Percentiles rank a stretch among this genome's conserved stretches.
Evolutionary conservation across 2,797 vertebrate species (phyloP).

Genomic region (Kryptolebias ocellatus): DNA sequence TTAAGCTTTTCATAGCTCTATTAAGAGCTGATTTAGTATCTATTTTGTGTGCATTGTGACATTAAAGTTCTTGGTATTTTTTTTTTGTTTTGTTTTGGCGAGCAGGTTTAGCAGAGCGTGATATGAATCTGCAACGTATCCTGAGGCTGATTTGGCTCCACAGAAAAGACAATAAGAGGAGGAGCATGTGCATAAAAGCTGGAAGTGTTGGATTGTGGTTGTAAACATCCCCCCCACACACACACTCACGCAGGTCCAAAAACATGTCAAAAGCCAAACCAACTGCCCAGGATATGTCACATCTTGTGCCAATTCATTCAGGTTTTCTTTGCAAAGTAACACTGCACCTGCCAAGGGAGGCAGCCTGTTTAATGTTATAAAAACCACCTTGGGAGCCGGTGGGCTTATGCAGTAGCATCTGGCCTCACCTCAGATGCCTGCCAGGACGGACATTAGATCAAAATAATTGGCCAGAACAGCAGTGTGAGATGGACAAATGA

Average conservation of each 20-base stretch:
- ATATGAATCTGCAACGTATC: conserved; percentile 2
- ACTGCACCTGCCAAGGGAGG: conserved; percentile 36
- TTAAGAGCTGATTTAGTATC: background rate
- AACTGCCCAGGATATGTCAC: conserved; percentile 46
- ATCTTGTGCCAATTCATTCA: conserved; percentile 61
- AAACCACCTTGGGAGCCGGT: conserved; percentile 59
- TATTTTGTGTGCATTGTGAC: no score
- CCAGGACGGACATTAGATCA: conserved; percentile 68
- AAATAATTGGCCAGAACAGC: conserved; percentile 71
- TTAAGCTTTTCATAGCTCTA: background rate
- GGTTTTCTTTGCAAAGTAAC: conserved; percentile 59
- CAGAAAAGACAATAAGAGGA: conserved; percentile 20
- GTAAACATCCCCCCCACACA: conserved; percentile 18
- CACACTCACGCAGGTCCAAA: conserved; percentile 6
- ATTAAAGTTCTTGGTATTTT: no score
- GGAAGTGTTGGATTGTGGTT: conserved; percentile 36
- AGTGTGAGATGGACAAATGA: conserved; percentile 75
- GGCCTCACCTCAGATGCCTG: conserved; percentile 65
- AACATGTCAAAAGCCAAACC: conserved; percentile 29
- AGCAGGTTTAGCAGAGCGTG: no score
- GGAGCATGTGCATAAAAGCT: conserved; percentile 25
- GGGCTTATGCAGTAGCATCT: conserved; percentile 72
- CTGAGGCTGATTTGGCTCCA: conserved; percentile 21
- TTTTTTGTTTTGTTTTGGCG: no score
- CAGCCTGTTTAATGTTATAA: conserved; percentile 71